Evolutionary conservation across 2,888 invertebrate genomes (phyloP), one percentile per base, ranked within the genome.

Genomic region (Chromoteleia sp.): DNA sequence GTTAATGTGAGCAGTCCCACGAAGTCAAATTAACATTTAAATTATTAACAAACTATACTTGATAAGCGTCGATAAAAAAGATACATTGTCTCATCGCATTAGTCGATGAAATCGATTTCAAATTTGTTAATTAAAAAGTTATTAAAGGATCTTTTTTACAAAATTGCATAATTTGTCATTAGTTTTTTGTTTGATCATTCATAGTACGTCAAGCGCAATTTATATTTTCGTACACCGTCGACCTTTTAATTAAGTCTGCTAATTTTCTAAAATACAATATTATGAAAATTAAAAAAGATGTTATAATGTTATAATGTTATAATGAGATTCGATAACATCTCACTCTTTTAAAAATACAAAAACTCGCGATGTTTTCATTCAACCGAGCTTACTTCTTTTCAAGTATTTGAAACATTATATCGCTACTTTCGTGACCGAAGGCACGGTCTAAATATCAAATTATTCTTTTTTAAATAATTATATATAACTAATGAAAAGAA

Each of bases 101-200:
- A 56, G 17, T 3, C 58, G 19, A 43, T 10, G 14, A 56, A 54
- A 56, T 45, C 12, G 41, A 50, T 50, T 39, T 58, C 15, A 21
- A 30, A 50, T 59, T 36, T 58, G 59, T 73, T 61, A 73, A 73
- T 73, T 73, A 61, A 73, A 73, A 73, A 73, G 61, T 61, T 73
- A 73, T 73, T 61, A 61, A 19, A 29, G 30, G 6, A 30, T 30
- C 1, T 21, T 73, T 73, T 52, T 73, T n/a, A 17, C 10, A 7
- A 12, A 17, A 33, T 61, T 73, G 61, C 73, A 61, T 61, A 73
- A 73, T 54, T 15, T 21, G 30, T 30, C 73, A 61, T 73, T 73
- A 52, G 19, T 19, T 61, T 73, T 59, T 73, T 12, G 1, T 21
- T 19, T 21, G 19, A 41, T 45, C 36, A 45, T 70, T 70, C 48